A percentile compares a stretch with the other conserved stretches of the same genome.
These are phyloP conservation scores for Epinephelus lanceolatus DNA, from an alignment of 2,113 vertebrate genomes.

Conservation along the genomic window DNA sequence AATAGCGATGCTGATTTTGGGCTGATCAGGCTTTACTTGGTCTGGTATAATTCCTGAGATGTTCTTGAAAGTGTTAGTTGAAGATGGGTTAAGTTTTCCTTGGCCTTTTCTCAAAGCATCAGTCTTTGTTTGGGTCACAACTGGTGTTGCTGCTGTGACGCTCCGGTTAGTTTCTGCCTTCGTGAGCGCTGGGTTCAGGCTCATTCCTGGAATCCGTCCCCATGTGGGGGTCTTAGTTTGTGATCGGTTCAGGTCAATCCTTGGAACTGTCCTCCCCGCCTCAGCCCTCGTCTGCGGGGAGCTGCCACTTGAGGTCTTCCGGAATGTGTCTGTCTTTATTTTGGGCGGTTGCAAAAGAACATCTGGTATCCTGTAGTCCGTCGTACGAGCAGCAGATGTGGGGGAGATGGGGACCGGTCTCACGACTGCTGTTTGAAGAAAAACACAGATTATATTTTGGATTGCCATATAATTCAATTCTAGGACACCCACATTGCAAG, in stretches of 20 bases:
- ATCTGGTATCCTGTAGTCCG: conserved; percentile 53
- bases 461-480: neutral
- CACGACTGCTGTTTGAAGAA: conserved; percentile 20
- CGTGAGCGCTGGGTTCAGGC: neutral
- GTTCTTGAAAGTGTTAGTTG: neutral
- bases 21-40: neutral
- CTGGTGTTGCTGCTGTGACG: neutral
- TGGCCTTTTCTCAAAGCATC: neutral
- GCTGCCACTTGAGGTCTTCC: conserved; percentile 23
- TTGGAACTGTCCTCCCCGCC: neutral
- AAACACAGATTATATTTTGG: conserved; percentile 15
- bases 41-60: neutral
- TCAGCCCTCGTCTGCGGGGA: conserved; percentile 8
- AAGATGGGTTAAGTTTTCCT: neutral
- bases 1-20: conserved; percentile 12
- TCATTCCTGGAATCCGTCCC: conserved; percentile 36
- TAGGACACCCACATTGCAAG: neutral
- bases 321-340: conserved; percentile 36
- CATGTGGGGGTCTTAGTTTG: conserved; percentile 15
- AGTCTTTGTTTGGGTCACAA: neutral
- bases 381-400: conserved; percentile 54
- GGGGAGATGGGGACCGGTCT: conserved; percentile 15
- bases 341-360: conserved; percentile 45
- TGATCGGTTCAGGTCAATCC: neutral
- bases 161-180: neutral